Evolutionary conservation across 92 coral and sea anemone species (phyloP), one percentile per base, ranked within the genome.

Genomic region (Diadumene lineata): DNA sequence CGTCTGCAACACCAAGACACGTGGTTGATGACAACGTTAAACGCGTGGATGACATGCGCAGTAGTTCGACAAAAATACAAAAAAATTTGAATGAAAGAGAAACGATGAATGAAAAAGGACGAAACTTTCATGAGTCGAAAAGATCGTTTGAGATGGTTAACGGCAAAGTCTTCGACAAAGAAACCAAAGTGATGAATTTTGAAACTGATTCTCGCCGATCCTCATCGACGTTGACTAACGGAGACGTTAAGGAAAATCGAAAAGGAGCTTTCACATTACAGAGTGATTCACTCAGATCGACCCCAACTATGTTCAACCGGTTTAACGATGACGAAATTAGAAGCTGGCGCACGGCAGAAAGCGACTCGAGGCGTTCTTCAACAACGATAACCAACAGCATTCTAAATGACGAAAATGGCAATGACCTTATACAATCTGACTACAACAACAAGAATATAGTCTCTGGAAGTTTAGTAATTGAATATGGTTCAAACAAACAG

Each of bases 381-480:
- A 38, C 48, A 38, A 38, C 58, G 58, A 23, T 21, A 21, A 16
- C 58, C 58, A 53, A 53, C 24, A 53, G 58, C 18, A 23, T 21
- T 2, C n/a, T 53, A 15, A 53, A 53, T 53, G 58, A 16, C 58
- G 19, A 53, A 3, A 53, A 23, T 4, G 13, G 48, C 6, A 13
- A 38, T 13, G 13, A 38, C 13, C 48, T 38, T 53, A 30, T 32
- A 60, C 65, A 23, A 6, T 32, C 26, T 60, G 65, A 60, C 6
- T 22, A 60, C 30, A 18, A 60, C 26, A 32, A 60, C 17, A 21
- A 60, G 23, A 60, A 30, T 22, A 27, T 60, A 27, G 30, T 60
- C 22, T 60, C 65, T 7, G 65, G 65, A 27, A 60, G 65, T 27
- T 26, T 60, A 60, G 28, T 60, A 2, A 21, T 60, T 22, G 65